Conservation (phyloP, 2,797 vertebrate species). For the Chaunax sp. region DNA sequence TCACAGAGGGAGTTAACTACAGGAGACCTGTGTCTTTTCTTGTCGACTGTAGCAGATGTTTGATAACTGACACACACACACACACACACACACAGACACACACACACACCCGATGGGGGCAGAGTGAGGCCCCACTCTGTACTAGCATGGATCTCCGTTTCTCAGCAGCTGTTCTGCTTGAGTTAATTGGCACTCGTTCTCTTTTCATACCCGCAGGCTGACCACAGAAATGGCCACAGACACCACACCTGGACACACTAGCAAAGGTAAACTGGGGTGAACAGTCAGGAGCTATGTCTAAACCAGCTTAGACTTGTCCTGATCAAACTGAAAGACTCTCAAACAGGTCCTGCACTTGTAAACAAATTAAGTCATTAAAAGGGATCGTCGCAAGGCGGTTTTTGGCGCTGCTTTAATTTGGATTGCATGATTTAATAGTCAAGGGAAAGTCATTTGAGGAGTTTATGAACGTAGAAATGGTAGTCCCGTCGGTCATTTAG, state of each 20-base stretch:
- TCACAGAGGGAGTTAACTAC: slow-evolving; percentile 64
- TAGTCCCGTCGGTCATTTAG: not conserved
- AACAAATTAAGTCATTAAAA: slow-evolving; percentile 53
- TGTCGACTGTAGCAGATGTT: slow-evolving; percentile 87
- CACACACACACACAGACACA: slow-evolving; percentile 46
- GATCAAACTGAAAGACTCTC: slow-evolving; percentile 37
- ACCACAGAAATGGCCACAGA: slow-evolving; percentile 49
- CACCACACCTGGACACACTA: slow-evolving; percentile 16
- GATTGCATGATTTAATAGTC: slow-evolving; percentile 10
- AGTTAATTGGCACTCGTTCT: slow-evolving; percentile 61
- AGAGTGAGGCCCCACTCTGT: slow-evolving; percentile 51
- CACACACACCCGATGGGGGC: slow-evolving; percentile 23
- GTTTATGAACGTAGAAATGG: not conserved
- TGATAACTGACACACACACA: slow-evolving; percentile 81
- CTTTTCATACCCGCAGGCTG: slow-evolving; percentile 56
- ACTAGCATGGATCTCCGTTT: slow-evolving; percentile 58
- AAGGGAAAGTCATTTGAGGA: not conserved
- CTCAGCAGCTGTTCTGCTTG: slow-evolving; percentile 73
- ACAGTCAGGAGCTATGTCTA: slow-evolving; percentile 30
- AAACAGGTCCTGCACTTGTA: slow-evolving; percentile 66
- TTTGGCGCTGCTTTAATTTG: slow-evolving; percentile 9
- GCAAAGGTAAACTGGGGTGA: slow-evolving; percentile 36
- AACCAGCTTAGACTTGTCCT: slow-evolving; percentile 65
- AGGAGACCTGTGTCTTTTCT: slow-evolving; percentile 73
- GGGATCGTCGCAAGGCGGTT: slow-evolving; percentile 17